Conservation (phyloP, 2,113 vertebrate species). For the Hydropotes inermis region DNA sequence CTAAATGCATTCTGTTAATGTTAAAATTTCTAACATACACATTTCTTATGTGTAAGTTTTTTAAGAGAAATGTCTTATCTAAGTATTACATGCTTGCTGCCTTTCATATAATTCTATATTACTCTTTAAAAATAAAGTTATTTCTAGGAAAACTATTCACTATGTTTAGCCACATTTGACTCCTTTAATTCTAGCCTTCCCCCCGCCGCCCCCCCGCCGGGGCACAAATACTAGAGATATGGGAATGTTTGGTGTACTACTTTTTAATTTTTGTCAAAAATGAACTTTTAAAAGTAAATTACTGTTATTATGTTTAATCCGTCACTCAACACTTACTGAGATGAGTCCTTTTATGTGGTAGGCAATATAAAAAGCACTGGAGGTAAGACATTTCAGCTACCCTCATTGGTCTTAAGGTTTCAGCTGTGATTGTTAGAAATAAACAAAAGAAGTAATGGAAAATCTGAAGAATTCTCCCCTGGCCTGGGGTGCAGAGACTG, state of each 20-base stretch:
- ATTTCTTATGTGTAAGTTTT: not conserved
- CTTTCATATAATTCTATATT: not conserved
- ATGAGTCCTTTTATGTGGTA: not conserved
- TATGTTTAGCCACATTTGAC: not conserved
- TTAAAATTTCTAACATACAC: not conserved
- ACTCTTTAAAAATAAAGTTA: not conserved
- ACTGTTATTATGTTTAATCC: not conserved
- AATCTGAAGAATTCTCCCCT: not conserved
- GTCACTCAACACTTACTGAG: not conserved
- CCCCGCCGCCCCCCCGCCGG: rapidly evolving
- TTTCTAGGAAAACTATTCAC: not conserved
- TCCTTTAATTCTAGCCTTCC: not conserved
- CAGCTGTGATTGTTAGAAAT: not conserved
- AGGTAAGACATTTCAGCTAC: not conserved
- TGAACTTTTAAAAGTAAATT: constrained; percentile 27
- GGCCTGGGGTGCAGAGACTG: not conserved
- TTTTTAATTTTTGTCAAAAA: not conserved
- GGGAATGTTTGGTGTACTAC: not conserved
- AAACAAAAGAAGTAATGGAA: not conserved
- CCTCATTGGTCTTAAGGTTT: not conserved
- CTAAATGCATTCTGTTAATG: not conserved
- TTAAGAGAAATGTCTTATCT: not conserved
- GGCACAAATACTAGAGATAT: not conserved
- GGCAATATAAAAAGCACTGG: not conserved
- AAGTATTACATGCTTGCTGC: not conserved